Percentiles rank a stretch among this genome's conserved stretches.
phyloP scores from a whole-genome alignment of 2,888 invertebrate species.

The Himalopsyche japonica region DNA sequence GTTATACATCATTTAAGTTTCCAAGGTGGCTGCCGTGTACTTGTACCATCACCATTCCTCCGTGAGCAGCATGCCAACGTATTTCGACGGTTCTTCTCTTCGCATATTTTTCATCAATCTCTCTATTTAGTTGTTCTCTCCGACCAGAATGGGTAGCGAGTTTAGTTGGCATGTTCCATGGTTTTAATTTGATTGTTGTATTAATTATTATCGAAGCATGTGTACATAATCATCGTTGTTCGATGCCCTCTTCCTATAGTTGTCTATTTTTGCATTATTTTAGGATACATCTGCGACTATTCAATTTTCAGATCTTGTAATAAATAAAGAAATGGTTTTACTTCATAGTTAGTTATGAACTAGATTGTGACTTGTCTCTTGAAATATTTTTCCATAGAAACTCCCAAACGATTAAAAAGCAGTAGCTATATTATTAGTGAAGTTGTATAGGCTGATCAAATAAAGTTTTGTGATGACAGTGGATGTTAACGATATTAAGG shows the following conservation, averaged over 20 bases:
- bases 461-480: no score
- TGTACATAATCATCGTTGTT: not conserved
- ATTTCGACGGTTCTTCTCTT: not conserved
- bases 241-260: not conserved
- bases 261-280: not conserved
- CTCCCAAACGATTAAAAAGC: no score
- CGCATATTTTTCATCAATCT: not conserved
- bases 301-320: no score
- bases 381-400: no score
- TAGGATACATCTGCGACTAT: not conserved
- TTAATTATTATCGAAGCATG: not conserved
- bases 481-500: no score
- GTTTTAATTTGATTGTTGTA: constrained; percentile 23
- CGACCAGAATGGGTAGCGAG: constrained; percentile 3
- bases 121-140: not conserved
- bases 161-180: constrained; percentile 3
- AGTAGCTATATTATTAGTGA: no score
- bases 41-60: not conserved
- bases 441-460: no score
- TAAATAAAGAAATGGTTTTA: no score
- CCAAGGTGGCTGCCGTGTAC: not conserved
- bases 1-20: not conserved
- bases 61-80: not conserved
- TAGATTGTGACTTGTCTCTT: no score
- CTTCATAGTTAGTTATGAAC: no score